Conservation (phyloP, 2,113 vertebrate species). For the Callopanchax toddi region DNA sequence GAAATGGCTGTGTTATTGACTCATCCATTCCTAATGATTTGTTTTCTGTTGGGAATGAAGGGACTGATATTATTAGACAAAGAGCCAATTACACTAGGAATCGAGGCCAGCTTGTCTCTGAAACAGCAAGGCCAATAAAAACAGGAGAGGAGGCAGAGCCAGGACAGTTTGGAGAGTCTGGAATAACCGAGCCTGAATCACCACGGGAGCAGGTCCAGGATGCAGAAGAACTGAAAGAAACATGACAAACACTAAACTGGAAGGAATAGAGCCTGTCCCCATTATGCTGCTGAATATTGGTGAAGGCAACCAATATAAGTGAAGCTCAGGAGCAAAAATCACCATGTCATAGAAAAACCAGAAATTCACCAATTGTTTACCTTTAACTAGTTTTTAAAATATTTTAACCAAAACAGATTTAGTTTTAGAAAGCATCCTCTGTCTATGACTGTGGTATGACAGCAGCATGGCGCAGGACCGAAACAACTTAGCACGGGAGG, state of each 20-base stretch:
- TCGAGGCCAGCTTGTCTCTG: not conserved
- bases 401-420: no score
- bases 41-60: not conserved
- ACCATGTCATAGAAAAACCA: no score
- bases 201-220: not conserved
- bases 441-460: no score
- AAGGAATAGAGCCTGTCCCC: not conserved
- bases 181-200: slow-evolving; percentile 8
- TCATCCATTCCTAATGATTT: not conserved
- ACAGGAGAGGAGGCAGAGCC: not conserved
- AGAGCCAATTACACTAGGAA: not conserved
- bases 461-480: no score
- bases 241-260: slow-evolving; percentile 1
- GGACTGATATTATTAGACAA: not conserved
- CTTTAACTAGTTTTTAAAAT: no score
- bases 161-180: not conserved
- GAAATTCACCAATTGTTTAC: no score
- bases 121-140: slow-evolving; percentile 10
- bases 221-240: not conserved
- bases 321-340: no score
- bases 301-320: no score
- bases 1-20: not conserved
- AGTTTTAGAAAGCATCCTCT: no score
- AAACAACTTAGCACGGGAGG: no score
- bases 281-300: no score